Evolutionary conservation across 2,113 vertebrate species (phyloP).

Genomic region (Vulpes lagopus): DNA sequence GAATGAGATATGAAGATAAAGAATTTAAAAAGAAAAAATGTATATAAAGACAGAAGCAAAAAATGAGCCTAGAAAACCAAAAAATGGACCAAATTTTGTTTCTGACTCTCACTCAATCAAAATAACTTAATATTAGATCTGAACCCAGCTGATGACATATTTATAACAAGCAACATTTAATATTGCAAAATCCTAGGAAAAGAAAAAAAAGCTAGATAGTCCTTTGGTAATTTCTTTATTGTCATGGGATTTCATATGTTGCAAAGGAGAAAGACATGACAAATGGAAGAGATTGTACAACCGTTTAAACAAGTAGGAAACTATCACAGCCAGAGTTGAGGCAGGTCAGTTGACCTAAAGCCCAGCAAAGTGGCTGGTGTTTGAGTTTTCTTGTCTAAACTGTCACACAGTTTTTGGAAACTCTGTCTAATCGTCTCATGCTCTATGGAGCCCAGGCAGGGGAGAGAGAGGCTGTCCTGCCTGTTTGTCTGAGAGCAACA

Average conservation of each 20-base stretch:
- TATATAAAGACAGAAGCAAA: constrained; percentile 13
- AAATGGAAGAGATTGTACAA: background rate
- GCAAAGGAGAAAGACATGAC: background rate
- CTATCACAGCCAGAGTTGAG: background rate
- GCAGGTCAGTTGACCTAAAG: background rate
- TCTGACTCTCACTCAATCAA: background rate
- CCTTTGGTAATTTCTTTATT: constrained; percentile 52
- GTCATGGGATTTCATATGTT: constrained; percentile 55
- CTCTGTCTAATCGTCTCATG: background rate
- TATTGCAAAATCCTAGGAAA: background rate
- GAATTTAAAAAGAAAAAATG: background rate
- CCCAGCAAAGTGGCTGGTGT: background rate
- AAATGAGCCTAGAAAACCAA: background rate
- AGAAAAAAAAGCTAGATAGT: background rate
- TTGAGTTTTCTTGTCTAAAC: background rate
- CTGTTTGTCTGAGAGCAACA: background rate
- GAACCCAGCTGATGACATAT: background rate
- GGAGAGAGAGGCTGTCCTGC: too few species aligned
- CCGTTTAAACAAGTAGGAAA: background rate
- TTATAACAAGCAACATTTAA: constrained; percentile 50
- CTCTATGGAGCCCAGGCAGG: background rate
- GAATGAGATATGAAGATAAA: background rate
- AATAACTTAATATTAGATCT: constrained; percentile 16
- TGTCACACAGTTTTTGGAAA: background rate
- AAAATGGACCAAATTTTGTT: background rate